These are phyloP conservation scores for Teleogryllus oceanicus DNA, from an alignment of 2,888 invertebrate genomes.

Conservation along the genomic window DNA sequence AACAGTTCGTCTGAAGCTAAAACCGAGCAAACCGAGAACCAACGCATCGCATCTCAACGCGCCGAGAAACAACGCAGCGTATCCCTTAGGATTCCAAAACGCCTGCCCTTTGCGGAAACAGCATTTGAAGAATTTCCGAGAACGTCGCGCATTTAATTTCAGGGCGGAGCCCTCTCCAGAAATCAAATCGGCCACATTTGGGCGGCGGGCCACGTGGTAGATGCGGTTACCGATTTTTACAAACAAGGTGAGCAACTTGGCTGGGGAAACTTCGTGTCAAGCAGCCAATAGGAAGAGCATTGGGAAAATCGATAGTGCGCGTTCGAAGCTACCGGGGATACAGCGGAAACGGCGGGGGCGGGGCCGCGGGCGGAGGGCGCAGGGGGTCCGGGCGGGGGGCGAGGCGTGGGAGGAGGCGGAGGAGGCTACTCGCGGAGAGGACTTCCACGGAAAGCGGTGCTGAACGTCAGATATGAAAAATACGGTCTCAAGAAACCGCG, in stretches of 20 bases:
- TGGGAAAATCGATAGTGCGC: not conserved
- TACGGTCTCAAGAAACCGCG: too few species aligned
- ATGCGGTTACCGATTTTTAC: not conserved
- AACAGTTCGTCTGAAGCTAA: too few species aligned
- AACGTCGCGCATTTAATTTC: not conserved
- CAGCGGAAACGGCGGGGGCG: not conserved
- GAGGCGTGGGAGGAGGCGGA: not conserved
- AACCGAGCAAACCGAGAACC: too few species aligned
- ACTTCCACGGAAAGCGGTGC: not conserved
- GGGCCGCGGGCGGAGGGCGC: not conserved
- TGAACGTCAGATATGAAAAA: too few species aligned
- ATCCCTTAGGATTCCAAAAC: too few species aligned
- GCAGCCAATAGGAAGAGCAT: conserved; percentile 8
- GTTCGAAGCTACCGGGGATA: conserved; percentile 1
- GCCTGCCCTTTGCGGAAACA: too few species aligned
- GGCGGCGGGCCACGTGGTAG: not conserved
- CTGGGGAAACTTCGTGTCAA: not conserved
- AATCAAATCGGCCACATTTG: not conserved
- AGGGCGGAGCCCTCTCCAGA: not conserved
- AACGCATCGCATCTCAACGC: too few species aligned
- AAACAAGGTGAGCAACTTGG: conserved; percentile 2
- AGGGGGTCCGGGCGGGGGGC: not conserved
- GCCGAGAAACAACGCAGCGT: too few species aligned
- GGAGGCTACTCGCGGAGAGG: not conserved
- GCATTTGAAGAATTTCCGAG: not conserved